Conservation (phyloP, 2,797 vertebrate genomes). For the Odontamblyopus lacepedii region DNA sequence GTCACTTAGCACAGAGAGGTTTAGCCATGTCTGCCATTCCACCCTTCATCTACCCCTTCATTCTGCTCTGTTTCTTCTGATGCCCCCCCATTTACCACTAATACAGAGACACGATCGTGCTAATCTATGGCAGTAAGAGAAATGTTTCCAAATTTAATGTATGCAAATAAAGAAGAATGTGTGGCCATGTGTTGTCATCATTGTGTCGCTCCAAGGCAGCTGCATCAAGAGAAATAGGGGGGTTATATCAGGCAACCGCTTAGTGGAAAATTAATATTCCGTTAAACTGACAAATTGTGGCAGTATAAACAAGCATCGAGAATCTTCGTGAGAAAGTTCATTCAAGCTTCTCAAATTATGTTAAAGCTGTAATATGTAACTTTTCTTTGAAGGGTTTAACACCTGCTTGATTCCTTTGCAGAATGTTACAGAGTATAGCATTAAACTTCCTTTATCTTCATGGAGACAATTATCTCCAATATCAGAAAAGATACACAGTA, state of each 20-base stretch:
- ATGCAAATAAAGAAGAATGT: conserved; percentile 30
- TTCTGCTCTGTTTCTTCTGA: conserved; percentile 75
- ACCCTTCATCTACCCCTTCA: conserved; percentile 59
- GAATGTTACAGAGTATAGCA: background rate
- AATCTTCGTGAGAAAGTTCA: background rate
- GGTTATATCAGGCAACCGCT: conserved; percentile 13
- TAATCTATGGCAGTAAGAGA: conserved; percentile 37
- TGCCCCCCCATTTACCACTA: conserved; percentile 48
- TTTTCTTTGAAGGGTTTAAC: background rate
- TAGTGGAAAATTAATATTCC: background rate
- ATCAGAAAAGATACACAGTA: too few relatives aligned
- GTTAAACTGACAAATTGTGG: background rate
- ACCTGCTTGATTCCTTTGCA: background rate
- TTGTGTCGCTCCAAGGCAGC: conserved; percentile 21
- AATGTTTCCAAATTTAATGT: conserved; percentile 25
- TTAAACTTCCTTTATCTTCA: background rate
- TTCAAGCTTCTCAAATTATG: background rate
- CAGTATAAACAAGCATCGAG: background rate
- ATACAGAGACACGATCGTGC: conserved; percentile 60
- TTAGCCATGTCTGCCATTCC: conserved; percentile 62
- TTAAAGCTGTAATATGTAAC: background rate
- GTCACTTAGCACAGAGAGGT: conserved; percentile 60
- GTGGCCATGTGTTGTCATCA: conserved; percentile 23
- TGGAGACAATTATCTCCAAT: too few relatives aligned
- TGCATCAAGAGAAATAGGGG: conserved; percentile 9